A percentile compares a stretch with the other conserved stretches of the same genome.
Evolutionary conservation across 2,113 vertebrate genomes (phyloP).

Genomic region (Rhinolophus ferrumequinum): DNA sequence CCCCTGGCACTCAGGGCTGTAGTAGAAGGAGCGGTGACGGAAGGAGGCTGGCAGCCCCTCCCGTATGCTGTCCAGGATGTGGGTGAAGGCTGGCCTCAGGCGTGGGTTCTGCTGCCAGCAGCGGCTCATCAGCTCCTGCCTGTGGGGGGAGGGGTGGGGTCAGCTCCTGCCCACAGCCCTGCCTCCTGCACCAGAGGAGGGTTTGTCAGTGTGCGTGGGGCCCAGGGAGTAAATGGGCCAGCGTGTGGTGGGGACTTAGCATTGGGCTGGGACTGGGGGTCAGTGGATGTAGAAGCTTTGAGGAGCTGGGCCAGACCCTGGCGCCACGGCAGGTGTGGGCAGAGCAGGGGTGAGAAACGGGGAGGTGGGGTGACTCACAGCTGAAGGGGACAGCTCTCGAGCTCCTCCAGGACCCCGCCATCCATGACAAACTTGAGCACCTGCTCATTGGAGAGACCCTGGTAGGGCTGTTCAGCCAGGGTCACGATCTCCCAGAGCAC

Average conservation of each 20-base stretch:
- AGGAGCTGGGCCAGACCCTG: background rate
- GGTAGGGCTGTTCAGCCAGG: conserved; percentile 89
- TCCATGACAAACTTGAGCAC: conserved; percentile 89
- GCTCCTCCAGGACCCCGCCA: conserved; percentile 84
- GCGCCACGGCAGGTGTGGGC: background rate
- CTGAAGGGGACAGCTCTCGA: conserved; percentile 83
- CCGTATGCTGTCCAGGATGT: conserved; percentile 86
- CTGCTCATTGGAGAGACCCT: conserved; percentile 90
- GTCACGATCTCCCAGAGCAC: conserved; percentile 90
- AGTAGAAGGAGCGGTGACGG: conserved; percentile 86
- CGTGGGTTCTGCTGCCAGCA: conserved; percentile 89
- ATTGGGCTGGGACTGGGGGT: background rate
- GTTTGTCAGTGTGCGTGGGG: too few species aligned
- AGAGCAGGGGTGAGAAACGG: background rate
- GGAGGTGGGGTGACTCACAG: conserved; percentile 83
- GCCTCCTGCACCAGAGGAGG: background rate
- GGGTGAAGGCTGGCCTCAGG: conserved; percentile 85
- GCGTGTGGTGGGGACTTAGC: background rate
- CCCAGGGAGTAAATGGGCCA: background rate
- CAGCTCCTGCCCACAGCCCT: background rate
- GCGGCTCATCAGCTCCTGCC: conserved; percentile 86
- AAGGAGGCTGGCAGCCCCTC: conserved; percentile 83
- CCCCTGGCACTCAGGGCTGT: conserved; percentile 72
- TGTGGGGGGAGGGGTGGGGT: conserved; percentile 47
- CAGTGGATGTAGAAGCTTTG: background rate